Conservation (phyloP, 1,140 invertebrate genomes). For the Eubasilissa regina region DNA sequence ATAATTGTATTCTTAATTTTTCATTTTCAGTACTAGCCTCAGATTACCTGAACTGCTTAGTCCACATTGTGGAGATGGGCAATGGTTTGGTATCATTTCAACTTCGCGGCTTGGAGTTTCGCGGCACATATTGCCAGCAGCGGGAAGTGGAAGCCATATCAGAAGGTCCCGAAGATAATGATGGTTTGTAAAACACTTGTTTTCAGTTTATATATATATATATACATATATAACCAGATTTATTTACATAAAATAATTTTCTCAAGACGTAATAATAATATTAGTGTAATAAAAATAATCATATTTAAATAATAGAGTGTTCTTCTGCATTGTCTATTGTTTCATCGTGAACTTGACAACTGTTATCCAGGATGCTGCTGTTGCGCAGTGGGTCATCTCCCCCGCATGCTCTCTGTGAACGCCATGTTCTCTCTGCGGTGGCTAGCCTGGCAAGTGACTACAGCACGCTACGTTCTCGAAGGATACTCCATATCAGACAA, state of each 20-base stretch:
- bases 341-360: not conserved
- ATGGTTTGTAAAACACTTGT: conserved; percentile 74
- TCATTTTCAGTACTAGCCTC: conserved; percentile 86
- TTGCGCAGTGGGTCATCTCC: conserved; percentile 73
- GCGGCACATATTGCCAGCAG: conserved; percentile 99
- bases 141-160: conserved; percentile 97
- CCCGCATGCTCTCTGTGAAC: conserved; percentile 91
- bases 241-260: too few relatives aligned
- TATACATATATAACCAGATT: too few relatives aligned
- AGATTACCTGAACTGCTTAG: conserved; percentile 97
- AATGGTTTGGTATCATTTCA: conserved; percentile 99
- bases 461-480: conserved; percentile 96
- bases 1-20: not conserved
- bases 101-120: conserved; percentile 96
- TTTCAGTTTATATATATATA: too few relatives aligned
- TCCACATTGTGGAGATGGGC: conserved; percentile 98
- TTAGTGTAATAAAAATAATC: too few relatives aligned
- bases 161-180: conserved; percentile 93
- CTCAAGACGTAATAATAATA: too few relatives aligned
- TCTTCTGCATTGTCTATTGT: too few relatives aligned
- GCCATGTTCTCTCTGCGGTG: conserved; percentile 98
- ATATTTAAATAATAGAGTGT: too few relatives aligned
- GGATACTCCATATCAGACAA: conserved; percentile 99
- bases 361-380: conserved; percentile 73
- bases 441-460: conserved; percentile 97